Evolutionary conservation across 2,888 invertebrate genomes (phyloP).

Genomic region (Homarus gammarus): DNA sequence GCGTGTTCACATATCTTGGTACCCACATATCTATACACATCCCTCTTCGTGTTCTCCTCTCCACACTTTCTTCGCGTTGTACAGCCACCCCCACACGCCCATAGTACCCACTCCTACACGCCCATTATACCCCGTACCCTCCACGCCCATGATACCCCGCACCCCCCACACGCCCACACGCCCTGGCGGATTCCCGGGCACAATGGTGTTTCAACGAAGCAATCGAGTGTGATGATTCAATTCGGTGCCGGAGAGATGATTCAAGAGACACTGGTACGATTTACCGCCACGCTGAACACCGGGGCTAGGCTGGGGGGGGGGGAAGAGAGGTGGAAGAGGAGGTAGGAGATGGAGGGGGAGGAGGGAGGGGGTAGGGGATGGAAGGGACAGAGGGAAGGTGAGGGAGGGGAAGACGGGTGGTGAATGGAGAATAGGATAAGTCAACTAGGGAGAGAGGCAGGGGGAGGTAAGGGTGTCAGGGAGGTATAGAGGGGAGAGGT

Average conservation of each 20-base stretch:
- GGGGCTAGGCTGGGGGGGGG: neutral
- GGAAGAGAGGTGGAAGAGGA: neutral
- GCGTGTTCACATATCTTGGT: too few species aligned
- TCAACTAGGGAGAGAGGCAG: neutral
- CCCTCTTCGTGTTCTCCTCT: too few species aligned
- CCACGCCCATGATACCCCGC: neutral
- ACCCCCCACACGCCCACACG: neutral
- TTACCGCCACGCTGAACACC: slow-evolving; percentile 9
- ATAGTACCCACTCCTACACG: neutral
- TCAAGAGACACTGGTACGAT: slow-evolving; percentile 41
- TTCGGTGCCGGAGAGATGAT: slow-evolving; percentile 47
- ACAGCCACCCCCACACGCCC: neutral
- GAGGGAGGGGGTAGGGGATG: neutral
- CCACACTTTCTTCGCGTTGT: neutral
- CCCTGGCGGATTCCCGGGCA: slow-evolving; percentile 23
- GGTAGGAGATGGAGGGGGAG: neutral
- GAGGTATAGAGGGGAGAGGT: neutral
- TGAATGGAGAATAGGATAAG: neutral
- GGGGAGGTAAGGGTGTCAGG: neutral
- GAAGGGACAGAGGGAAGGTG: neutral
- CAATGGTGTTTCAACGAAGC: slow-evolving; percentile 48
- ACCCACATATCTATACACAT: too few species aligned
- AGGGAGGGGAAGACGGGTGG: slow-evolving; percentile 14
- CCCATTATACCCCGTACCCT: neutral
- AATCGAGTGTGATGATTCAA: slow-evolving; percentile 64